Base-by-base conservation (phyloP, 1,140 invertebrate genomes). In the Lasioglossum baleicum region DNA sequence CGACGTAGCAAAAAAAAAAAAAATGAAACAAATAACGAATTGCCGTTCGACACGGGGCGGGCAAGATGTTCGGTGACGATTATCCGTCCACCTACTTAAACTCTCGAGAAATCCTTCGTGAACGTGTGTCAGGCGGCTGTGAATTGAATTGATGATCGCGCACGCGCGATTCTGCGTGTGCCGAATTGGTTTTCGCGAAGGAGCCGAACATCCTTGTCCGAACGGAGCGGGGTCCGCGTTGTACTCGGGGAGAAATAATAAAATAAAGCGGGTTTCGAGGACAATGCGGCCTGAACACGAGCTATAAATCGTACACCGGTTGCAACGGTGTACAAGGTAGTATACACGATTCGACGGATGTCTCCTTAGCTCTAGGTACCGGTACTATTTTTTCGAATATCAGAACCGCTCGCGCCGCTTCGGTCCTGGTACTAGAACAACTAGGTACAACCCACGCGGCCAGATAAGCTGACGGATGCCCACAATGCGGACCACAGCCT, bases 401-500 rank as follows among this genome's bases (percentile, higher is more conserved):
- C 17, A 53, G 51, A 11, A 3, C 51, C 17, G 15, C 15, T 5
- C 11, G 13, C 17, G 51, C 51, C 17, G 15, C 15, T 35, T 35
- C 35, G 35, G 35, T 53, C 2, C 51, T 53, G 17, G 51, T 15
- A 15, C 17, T 20, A 7, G 51, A 53, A 20, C 44, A 3, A 48
- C 51, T 5, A 53, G 13, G 51, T 70, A 65, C 58, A 53, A 58
- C 56, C 53, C 44, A 74, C 48, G 56, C 40, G 61, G 48, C 69
- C 26, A 44, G 48, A 75, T 65, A 75, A 58, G 65, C 48, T 40
- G 72, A 84, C 69, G 64, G 74, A 86, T 65, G 66, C 53, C 66
- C 26, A 86, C 11, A 75, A 75, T 84, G 86, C 82, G 86, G 86
- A 87, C 86, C 86, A 87, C 78, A 88, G 86, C 86, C 86, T 87